Evolutionary conservation across 1,140 invertebrate genomes (phyloP).

Genomic region (Subanguina moxae): DNA sequence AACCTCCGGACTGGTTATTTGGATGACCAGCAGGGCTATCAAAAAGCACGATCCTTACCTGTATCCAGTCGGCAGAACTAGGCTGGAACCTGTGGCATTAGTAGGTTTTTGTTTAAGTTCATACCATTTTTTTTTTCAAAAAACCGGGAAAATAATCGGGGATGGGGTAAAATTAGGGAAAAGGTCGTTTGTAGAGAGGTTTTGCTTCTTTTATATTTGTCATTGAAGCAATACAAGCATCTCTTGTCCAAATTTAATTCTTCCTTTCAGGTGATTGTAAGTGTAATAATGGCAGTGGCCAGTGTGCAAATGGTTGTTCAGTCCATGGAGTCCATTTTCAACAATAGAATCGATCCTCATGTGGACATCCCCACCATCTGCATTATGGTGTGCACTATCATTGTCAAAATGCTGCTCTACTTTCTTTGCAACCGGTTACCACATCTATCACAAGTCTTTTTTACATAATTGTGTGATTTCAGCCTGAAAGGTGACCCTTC

Average conservation of each 20-base stretch:
- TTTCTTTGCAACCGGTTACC: constrained; percentile 56
- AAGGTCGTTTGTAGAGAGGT: too few relatives aligned
- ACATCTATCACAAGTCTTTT: background rate
- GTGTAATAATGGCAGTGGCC: constrained; percentile 62
- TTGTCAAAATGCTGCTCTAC: constrained; percentile 60
- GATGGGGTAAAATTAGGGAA: too few relatives aligned
- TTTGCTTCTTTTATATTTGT: too few relatives aligned
- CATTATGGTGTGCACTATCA: constrained; percentile 50
- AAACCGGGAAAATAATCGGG: too few relatives aligned
- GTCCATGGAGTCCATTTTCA: constrained; percentile 58
- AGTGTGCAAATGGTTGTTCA: constrained; percentile 61
- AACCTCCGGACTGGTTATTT: constrained; percentile 61
- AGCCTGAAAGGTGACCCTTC: constrained; percentile 52
- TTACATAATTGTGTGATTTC: constrained; percentile 12
- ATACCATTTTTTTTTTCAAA: too few relatives aligned
- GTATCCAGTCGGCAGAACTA: constrained; percentile 62
- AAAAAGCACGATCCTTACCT: constrained; percentile 60
- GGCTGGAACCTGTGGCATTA: constrained; percentile 62
- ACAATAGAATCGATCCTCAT: constrained; percentile 39
- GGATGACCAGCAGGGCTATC: constrained; percentile 61
- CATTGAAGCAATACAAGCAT: too few relatives aligned
- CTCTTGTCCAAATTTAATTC: too few relatives aligned
- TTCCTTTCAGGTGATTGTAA: constrained; percentile 52
- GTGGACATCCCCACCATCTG: constrained; percentile 54
- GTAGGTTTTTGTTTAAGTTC: constrained; percentile 57